Evolutionary conservation across 2,113 vertebrate species (phyloP).

Genomic region (Lucifuga dentata): DNA sequence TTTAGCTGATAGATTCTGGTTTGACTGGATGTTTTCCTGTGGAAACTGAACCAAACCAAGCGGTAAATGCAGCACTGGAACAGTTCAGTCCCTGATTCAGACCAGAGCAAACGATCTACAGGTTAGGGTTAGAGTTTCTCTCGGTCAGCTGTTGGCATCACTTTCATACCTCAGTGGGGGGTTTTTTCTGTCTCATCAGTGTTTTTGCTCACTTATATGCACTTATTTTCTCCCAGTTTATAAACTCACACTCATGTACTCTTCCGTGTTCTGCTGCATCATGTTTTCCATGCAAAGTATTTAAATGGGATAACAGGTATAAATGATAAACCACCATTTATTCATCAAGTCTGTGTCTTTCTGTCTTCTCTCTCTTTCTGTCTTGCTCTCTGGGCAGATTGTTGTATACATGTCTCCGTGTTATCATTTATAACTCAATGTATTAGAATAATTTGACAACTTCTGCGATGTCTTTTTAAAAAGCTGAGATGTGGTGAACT

Average conservation of each 20-base stretch:
- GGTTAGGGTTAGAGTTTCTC: no score
- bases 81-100: no score
- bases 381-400: constrained; percentile 30
- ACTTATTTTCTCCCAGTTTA: background rate
- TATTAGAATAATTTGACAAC: constrained; percentile 59
- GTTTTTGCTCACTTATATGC: background rate
- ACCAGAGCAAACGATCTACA: no score
- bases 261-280: constrained; percentile 36
- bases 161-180: no score
- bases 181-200: no score
- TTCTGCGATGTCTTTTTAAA: constrained; percentile 61
- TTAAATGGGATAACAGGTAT: constrained; percentile 51
- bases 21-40: no score
- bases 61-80: no score
- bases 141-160: no score
- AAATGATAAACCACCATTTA: constrained; percentile 60
- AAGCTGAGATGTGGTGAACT: constrained; percentile 59
- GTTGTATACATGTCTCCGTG: constrained; percentile 52
- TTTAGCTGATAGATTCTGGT: no score
- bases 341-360: constrained; percentile 34
- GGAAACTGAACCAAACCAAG: no score
- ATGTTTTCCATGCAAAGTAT: constrained; percentile 42
- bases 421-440: constrained; percentile 45
- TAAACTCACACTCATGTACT: constrained; percentile 2
- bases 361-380: constrained; percentile 5